Evolutionary conservation across 2,113 vertebrate genomes (phyloP).

Genomic region (Macrotis lagotis): DNA sequence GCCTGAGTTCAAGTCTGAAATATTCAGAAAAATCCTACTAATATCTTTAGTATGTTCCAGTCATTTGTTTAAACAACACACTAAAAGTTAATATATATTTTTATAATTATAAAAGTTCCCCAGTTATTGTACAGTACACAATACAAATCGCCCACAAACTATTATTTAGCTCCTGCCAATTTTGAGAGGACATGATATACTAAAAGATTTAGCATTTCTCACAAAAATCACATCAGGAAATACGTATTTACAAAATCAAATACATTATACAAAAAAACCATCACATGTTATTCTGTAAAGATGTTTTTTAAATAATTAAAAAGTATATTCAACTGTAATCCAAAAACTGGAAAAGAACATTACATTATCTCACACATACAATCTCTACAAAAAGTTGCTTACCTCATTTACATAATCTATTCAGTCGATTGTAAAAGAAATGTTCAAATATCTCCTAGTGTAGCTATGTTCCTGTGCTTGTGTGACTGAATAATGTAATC

Average conservation of each 20-base stretch:
- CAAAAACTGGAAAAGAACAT: conserved; percentile 91
- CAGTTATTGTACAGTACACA: conserved; percentile 91
- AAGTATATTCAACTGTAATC: conserved; percentile 91
- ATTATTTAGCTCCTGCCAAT: conserved; percentile 90
- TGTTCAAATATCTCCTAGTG: conserved; percentile 85
- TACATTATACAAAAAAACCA: conserved; percentile 91
- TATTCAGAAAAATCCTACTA: conserved; percentile 94
- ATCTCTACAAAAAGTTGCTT: conserved; percentile 90
- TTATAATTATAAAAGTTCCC: conserved; percentile 93
- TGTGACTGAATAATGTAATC: conserved; percentile 87
- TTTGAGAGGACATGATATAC: conserved; percentile 91
- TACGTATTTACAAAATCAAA: conserved; percentile 93
- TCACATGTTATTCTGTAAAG: conserved; percentile 90
- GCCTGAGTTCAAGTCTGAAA: conserved; percentile 94
- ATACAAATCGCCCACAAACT: conserved; percentile 92
- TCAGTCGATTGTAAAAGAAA: conserved; percentile 87
- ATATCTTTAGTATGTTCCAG: conserved; percentile 92
- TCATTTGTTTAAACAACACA: conserved; percentile 92
- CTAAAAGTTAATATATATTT: conserved; percentile 93
- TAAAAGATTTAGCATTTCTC: conserved; percentile 93
- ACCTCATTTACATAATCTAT: conserved; percentile 90
- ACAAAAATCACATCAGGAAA: conserved; percentile 93
- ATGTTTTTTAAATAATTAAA: conserved; percentile 93
- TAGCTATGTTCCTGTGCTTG: conserved; percentile 87
- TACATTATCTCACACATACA: conserved; percentile 91